A percentile compares a stretch with the other conserved stretches of the same genome.
These are phyloP conservation scores for Drosophila anomelani DNA, from an alignment of 2,888 invertebrate genomes.

Conservation along the genomic window DNA sequence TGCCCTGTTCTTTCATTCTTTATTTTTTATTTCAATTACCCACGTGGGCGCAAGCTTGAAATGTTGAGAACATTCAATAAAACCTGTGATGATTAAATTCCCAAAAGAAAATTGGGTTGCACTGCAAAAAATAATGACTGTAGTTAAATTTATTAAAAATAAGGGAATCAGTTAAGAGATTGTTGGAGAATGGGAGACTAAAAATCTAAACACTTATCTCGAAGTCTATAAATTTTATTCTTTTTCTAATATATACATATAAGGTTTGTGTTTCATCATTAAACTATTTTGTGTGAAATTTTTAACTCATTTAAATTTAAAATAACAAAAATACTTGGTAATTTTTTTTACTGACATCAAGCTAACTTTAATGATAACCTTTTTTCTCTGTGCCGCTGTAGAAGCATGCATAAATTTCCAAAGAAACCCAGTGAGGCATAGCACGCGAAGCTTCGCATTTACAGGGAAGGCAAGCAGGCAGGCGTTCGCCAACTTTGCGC, in stretches of 20 bases:
- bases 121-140: not conserved
- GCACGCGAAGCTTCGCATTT: constrained; percentile 12
- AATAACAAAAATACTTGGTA: not conserved
- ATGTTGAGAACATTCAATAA: constrained; percentile 31
- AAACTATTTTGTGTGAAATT: no score
- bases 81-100: constrained; percentile 37
- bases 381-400: not conserved
- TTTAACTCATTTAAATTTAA: not conserved
- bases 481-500: constrained; percentile 62
- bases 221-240: no score
- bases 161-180: not conserved
- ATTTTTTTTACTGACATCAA: not conserved
- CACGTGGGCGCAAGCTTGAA: constrained; percentile 35
- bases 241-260: no score
- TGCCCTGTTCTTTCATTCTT: constrained; percentile 1
- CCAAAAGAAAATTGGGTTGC: constrained; percentile 9
- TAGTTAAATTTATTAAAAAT: no score
- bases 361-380: not conserved
- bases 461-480: constrained; percentile 20
- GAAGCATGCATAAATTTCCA: constrained; percentile 42
- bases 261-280: no score
- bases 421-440: constrained; percentile 55
- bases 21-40: constrained; percentile 41
- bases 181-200: not conserved
- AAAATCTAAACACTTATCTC: no score